Percentiles rank a stretch among this genome's conserved stretches.
Evolutionary conservation across 2,888 invertebrate genomes (phyloP).

Genomic region (Sycophila texana): DNA sequence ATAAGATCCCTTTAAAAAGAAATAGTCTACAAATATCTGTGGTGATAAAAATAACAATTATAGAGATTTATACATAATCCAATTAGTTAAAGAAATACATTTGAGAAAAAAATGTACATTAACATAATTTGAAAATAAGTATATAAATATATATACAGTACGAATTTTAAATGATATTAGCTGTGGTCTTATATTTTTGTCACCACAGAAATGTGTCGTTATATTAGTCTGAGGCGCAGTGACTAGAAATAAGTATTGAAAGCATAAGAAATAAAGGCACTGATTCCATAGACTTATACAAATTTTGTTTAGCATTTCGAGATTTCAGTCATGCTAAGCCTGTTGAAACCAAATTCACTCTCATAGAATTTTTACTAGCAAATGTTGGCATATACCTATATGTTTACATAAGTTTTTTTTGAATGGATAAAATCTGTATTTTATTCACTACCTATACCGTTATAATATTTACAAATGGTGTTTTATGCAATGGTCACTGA

Average conservation of each 20-base stretch:
- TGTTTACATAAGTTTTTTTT: conserved; percentile 10
- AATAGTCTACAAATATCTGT: conserved; percentile 2
- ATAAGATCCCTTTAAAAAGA: neutral
- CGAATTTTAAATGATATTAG: neutral
- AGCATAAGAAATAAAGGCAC: conserved; percentile 46
- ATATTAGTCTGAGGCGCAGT: neutral
- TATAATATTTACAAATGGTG: conserved; percentile 45
- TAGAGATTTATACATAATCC: neutral
- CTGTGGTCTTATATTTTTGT: conserved; percentile 10
- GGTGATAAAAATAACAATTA: neutral
- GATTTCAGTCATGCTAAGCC: conserved; percentile 36
- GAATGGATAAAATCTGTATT: conserved; percentile 52
- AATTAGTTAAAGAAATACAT: neutral
- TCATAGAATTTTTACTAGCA: conserved; percentile 20
- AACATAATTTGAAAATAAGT: neutral
- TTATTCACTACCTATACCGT: neutral
- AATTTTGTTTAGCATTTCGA: conserved; percentile 23
- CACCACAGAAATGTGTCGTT: conserved; percentile 9
- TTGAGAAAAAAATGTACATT: neutral
- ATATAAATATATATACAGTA: neutral
- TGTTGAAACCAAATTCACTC: conserved; percentile 26
- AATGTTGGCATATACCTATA: no score
- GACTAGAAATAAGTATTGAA: conserved; percentile 27
- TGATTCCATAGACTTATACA: conserved; percentile 30
- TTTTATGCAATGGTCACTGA: conserved; percentile 44